Percentiles rank a stretch among this genome's conserved stretches.
phyloP scores from a whole-genome alignment of 2,797 vertebrate species.

The Cyclopterus lumpus region DNA sequence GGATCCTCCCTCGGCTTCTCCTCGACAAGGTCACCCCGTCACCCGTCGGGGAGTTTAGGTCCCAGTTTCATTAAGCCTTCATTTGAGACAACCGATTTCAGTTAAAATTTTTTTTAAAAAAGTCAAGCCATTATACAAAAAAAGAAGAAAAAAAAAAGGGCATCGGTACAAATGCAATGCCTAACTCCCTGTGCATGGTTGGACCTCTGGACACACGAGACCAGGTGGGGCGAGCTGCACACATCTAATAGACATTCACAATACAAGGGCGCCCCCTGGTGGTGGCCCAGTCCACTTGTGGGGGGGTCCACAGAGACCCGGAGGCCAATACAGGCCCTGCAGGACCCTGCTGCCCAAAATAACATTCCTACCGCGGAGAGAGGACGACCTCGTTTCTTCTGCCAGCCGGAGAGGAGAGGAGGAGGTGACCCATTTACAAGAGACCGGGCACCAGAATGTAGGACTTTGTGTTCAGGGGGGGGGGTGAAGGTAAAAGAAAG shows the following conservation, averaged over 20 bases:
- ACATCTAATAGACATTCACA: conserved; percentile 12
- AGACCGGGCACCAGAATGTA: conserved; percentile 74
- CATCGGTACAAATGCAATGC: not conserved
- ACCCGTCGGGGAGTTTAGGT: conserved; percentile 65
- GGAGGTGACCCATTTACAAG: conserved; percentile 81
- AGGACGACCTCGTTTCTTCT: conserved; percentile 86
- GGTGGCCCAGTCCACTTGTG: conserved; percentile 77
- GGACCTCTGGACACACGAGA: conserved; percentile 20
- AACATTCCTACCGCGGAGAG: conserved; percentile 83
- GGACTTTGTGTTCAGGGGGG: conserved; percentile 66
- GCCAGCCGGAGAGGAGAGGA: conserved; percentile 78
- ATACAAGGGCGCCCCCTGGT: conserved; percentile 67
- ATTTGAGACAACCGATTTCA: conserved; percentile 48
- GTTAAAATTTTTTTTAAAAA: conserved; percentile 20
- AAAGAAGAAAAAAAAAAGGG: no score
- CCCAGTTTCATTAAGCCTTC: conserved; percentile 71
- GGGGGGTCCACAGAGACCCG: conserved; percentile 78
- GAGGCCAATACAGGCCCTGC: conserved; percentile 85
- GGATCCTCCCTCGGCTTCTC: conserved; percentile 56
- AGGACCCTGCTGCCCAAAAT: conserved; percentile 87
- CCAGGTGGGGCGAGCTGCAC: conserved; percentile 18
- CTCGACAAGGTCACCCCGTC: conserved; percentile 62
- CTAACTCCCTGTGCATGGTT: not conserved
- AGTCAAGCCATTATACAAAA: not conserved
- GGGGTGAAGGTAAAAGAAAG: conserved; percentile 44